phyloP scores from a whole-genome alignment of 2,113 vertebrate species.

The Sapayoa aenigma region DNA sequence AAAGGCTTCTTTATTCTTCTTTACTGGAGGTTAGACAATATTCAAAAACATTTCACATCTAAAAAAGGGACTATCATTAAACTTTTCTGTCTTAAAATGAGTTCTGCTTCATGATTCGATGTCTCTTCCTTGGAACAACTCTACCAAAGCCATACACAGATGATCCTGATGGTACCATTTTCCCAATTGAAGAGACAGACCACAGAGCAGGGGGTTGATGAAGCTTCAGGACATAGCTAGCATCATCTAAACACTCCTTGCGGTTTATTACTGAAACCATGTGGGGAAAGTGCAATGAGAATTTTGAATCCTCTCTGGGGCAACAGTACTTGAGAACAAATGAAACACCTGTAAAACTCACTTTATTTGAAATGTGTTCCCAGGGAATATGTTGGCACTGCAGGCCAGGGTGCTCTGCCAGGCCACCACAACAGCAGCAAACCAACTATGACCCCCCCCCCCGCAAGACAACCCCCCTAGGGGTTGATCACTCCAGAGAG shows the following conservation, averaged over 20 bases:
- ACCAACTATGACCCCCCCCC: fast-evolving
- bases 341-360: neutral
- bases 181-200: neutral
- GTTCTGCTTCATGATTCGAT: neutral
- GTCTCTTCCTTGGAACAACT: neutral
- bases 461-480: neutral
- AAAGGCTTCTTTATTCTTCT: neutral
- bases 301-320: neutral
- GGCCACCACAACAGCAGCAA: fast-evolving
- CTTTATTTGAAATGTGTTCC: neutral
- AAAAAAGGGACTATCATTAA: neutral
- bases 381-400: fast-evolving
- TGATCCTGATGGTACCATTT: neutral
- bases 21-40: neutral
- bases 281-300: neutral
- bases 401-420: neutral
- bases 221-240: neutral
- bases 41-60: neutral
- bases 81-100: neutral
- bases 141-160: neutral
- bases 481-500: neutral
- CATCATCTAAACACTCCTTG: neutral
- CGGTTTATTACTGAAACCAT: neutral
- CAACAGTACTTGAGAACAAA: neutral
- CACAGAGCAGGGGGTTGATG: neutral